A percentile compares a stretch with the other conserved stretches of the same genome.
Evolutionary conservation across 2,797 vertebrate species (phyloP).

Genomic region (Eupleurogrammus muticus): DNA sequence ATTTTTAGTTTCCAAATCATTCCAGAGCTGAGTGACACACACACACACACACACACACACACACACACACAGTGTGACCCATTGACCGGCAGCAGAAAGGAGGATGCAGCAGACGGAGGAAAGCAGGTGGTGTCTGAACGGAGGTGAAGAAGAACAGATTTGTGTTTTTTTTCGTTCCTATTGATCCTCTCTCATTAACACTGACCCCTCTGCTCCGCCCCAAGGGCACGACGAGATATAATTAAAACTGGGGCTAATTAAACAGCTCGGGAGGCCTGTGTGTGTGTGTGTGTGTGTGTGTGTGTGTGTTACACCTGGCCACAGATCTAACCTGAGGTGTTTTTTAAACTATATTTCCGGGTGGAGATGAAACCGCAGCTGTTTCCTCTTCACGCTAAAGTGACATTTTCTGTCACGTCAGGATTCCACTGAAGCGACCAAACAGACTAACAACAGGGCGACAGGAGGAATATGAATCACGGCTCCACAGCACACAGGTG

Average conservation of each 20-base stretch:
- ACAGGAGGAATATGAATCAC: conserved; percentile 9
- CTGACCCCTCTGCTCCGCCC: conserved; percentile 69
- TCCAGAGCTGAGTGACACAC: neutral
- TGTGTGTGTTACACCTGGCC: conserved; percentile 42
- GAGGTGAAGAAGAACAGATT: conserved; percentile 66
- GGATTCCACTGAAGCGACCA: conserved; percentile 28
- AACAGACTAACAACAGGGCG: conserved; percentile 10
- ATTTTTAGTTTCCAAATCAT: conserved; percentile 7
- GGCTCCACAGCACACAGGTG: neutral
- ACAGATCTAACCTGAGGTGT: conserved; percentile 40
- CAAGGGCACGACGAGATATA: conserved; percentile 71
- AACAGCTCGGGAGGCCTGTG: conserved; percentile 63
- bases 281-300: conserved; percentile 1
- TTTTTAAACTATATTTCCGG: conserved; percentile 27
- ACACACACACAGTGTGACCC: conserved; percentile 25
- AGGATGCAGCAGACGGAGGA: conserved; percentile 30
- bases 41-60: conserved; percentile 54
- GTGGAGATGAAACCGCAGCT: conserved; percentile 54
- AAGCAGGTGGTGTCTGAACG: conserved; percentile 52
- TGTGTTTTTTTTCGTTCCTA: conserved; percentile 67
- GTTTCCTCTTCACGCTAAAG: conserved; percentile 36
- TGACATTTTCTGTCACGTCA: no score
- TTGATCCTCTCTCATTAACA: conserved; percentile 82
- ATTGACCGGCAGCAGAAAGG: conserved; percentile 40
- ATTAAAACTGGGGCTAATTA: conserved; percentile 83